phyloP scores from a whole-genome alignment of 2,888 invertebrate species.

The Neocrepidodera transversa region DNA sequence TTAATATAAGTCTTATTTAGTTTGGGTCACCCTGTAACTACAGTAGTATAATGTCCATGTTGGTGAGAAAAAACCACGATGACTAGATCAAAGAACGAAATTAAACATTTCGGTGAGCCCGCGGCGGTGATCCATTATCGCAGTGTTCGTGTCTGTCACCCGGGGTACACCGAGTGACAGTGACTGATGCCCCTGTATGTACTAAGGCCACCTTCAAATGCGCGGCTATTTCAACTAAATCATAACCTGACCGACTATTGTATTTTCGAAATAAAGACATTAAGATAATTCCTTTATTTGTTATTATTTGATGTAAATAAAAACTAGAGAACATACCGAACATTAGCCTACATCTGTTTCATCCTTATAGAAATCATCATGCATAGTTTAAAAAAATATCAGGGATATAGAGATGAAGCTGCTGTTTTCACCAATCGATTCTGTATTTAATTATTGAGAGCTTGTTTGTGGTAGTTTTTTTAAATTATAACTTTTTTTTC shows the following conservation, averaged over 20 bases:
- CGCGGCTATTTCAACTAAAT: slow-evolving; percentile 9
- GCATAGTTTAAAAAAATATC: too few species aligned
- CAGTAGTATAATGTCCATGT: slow-evolving; percentile 38
- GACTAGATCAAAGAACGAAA: slow-evolving; percentile 48
- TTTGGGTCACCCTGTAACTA: slow-evolving; percentile 13
- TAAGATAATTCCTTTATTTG: too few species aligned
- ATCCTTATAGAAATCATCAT: too few species aligned
- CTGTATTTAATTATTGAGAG: too few species aligned
- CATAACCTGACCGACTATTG: slow-evolving; percentile 5
- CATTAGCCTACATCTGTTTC: too few species aligned
- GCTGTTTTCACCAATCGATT: too few species aligned
- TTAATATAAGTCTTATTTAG: too few species aligned
- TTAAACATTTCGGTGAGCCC: slow-evolving; percentile 47
- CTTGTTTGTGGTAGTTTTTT: too few species aligned
- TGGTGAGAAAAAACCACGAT: slow-evolving; percentile 41
- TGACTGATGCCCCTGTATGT: slow-evolving; percentile 51
- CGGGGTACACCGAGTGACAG: slow-evolving; percentile 45
- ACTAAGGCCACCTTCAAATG: slow-evolving; percentile 41
- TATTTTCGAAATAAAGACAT: slow-evolving; percentile 1
- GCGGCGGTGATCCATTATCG: slow-evolving; percentile 53
- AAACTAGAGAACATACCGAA: too few species aligned
- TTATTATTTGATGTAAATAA: too few species aligned
- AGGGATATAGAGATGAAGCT: too few species aligned
- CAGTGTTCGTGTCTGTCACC: slow-evolving; percentile 54
- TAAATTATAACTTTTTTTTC: too few species aligned